Percentiles rank a stretch among this genome's conserved stretches.
phyloP scores from a whole-genome alignment of 2,888 invertebrate genomes.

The Cerastis leucographa region DNA sequence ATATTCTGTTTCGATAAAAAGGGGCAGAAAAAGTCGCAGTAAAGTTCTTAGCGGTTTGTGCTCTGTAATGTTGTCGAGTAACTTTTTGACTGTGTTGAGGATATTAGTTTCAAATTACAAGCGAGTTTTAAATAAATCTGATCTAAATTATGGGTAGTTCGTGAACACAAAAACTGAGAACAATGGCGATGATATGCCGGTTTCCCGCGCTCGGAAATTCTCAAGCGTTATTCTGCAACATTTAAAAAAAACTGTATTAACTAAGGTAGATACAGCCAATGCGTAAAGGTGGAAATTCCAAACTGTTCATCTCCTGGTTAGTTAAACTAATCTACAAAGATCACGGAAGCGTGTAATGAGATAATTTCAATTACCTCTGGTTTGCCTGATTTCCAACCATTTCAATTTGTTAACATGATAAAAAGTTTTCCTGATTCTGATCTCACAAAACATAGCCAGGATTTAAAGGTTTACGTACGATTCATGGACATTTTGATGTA shows the following conservation, averaged over 20 bases:
- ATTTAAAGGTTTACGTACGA: not conserved
- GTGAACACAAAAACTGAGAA: constrained; percentile 66
- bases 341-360: constrained; percentile 33
- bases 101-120: constrained; percentile 46
- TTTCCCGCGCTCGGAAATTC: constrained; percentile 57
- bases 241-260: not conserved
- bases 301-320: constrained; percentile 28
- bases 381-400: constrained; percentile 41
- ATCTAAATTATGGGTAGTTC: constrained; percentile 53
- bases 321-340: constrained; percentile 35
- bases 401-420: constrained; percentile 36
- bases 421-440: constrained; percentile 31
- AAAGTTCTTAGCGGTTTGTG: not conserved
- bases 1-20: not conserved
- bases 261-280: not conserved
- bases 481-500: not conserved
- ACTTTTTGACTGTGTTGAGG: constrained; percentile 20
- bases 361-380: constrained; percentile 53
- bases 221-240: constrained; percentile 56
- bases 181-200: constrained; percentile 63
- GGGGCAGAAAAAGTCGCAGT: not conserved
- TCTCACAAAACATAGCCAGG: not conserved
- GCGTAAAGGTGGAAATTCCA: constrained; percentile 7
- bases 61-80: constrained; percentile 15
- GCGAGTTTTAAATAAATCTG: constrained; percentile 50